These are phyloP conservation scores for Potorous gilbertii DNA, from an alignment of 2,797 vertebrate genomes.

Conservation along the genomic window DNA sequence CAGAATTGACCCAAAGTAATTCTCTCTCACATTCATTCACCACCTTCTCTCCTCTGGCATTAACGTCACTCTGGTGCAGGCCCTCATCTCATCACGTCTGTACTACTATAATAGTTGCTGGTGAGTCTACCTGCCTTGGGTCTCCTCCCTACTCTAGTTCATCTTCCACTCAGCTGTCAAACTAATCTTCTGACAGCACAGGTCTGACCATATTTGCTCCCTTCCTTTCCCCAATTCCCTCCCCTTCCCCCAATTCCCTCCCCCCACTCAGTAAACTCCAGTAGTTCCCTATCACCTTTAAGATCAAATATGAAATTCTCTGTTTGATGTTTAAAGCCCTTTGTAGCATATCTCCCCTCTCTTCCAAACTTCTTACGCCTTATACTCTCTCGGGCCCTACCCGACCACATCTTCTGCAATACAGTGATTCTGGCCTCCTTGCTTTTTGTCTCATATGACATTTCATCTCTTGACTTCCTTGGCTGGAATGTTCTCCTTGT, in stretches of 20 bases:
- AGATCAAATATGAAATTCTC: neutral
- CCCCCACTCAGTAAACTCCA: slow-evolving; percentile 27
- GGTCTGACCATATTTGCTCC: neutral
- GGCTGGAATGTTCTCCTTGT: neutral
- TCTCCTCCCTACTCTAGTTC: neutral
- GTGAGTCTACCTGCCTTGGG: neutral
- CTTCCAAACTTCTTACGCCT: neutral
- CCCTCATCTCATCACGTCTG: neutral
- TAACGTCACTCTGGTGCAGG: slow-evolving; percentile 23
- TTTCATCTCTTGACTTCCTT: neutral
- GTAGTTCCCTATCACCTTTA: neutral
- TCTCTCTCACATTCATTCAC: slow-evolving; percentile 9
- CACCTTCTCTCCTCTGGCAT: neutral
- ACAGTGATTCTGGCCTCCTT: neutral
- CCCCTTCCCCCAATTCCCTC: neutral
- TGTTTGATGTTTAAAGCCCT: neutral
- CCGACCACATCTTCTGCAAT: neutral
- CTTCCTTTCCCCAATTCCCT: too few species aligned
- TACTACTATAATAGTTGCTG: neutral
- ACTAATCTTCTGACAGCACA: neutral
- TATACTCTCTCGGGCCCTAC: neutral
- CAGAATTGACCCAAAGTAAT: neutral
- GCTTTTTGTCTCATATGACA: neutral
- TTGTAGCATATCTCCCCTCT: neutral
- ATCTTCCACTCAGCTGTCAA: neutral